Evolutionary conservation across 2,888 invertebrate species (phyloP), one percentile per base, ranked within the genome.

Genomic region (Patella depressa): DNA sequence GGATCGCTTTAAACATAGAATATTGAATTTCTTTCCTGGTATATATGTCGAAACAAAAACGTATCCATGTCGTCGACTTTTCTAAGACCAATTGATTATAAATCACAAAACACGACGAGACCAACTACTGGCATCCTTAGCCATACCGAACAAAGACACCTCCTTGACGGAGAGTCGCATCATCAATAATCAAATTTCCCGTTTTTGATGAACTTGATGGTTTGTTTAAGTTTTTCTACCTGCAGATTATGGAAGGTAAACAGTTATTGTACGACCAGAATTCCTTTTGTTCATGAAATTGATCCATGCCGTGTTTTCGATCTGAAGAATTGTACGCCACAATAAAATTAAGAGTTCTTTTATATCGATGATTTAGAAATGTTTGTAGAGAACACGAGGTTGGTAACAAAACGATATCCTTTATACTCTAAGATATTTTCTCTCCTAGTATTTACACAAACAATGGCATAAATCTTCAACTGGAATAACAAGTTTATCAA

Each of bases 31-130:
- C 65, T 19, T 65, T 24, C 65, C 24, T 65, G 19, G 65, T 65
- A 65, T 65, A 65, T 65, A 65, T 65, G 65, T 65, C 65, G 65
- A 65, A 65, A 65, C 65, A 65, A 65, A 65, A 65, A 65, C 65
- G 65, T 65, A 65, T 65, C 65, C 19, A 65, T 65, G 65, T 65
- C 65, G 19, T 65, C 19, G 24, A 65, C 24, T 65, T 65, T 65
- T 65, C 65, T 65, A 24, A 11, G 65, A 65, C 19, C 65, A 65
- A 65, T 65, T 65, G 65, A 65, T 65, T 14, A 24, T 19, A 24
- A 65, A 65, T 65, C 65, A 65, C 65, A 65, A 65, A 65, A 65
- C 65, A 65, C 11, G 19, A 24, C 65, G 24, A 65, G 65, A 65
- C 65, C 65, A 65, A 19, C 24, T 24, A 65, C 65, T 24, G 65